Base-by-base conservation (phyloP, 2,797 vertebrate species). In the Myripristis jacobus region DNA sequence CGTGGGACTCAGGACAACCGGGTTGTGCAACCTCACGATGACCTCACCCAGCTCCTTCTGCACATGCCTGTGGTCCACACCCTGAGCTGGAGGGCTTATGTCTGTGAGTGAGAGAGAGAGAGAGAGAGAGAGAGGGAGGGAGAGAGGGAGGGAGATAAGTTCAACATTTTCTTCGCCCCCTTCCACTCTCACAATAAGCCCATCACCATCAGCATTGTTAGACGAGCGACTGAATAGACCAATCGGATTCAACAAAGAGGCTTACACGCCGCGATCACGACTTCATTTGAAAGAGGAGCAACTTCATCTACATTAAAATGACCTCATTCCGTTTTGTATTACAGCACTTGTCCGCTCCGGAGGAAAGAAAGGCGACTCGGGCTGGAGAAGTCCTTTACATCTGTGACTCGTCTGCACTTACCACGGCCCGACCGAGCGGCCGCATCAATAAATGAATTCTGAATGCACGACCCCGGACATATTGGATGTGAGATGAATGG, bases 31-130 rank as follows among this genome's bases (percentile, higher is more conserved):
- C 8, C 96, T 95, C 27, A 99, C 94, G 34, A 98, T 95, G 79
- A 99, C 97, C 0, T 99, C 98, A 0, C 98, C 98, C 0, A 99
- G 94, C 58, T 99, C 98, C 70, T 98, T 99, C 91, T 99, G 98
- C 0, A 99, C 98, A 21, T 99, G 97, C 58, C 97, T 95, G 87
- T 99, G 98, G 90, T 99, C 98, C 21, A 99, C 97, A 31, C 98
- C 98, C 91, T 99, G 97, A 31, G 97, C 95, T 68, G 98, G 97
- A 66, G 98, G 98, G 81, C 96, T 99, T 87, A 99, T 99, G 90
- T 99, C 98, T 99, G 80, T 1, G 27, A 63, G n/a, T 31, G 25
- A 75, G 12, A 77, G 19, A 68, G 11, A 66, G 43, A 27, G 43
- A 53, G 3, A 54, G 22, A 51, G 10, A 65, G 11, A 15, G 18